phyloP scores from a whole-genome alignment of 2,113 vertebrate species.

The Forbesichthys agassizii region DNA sequence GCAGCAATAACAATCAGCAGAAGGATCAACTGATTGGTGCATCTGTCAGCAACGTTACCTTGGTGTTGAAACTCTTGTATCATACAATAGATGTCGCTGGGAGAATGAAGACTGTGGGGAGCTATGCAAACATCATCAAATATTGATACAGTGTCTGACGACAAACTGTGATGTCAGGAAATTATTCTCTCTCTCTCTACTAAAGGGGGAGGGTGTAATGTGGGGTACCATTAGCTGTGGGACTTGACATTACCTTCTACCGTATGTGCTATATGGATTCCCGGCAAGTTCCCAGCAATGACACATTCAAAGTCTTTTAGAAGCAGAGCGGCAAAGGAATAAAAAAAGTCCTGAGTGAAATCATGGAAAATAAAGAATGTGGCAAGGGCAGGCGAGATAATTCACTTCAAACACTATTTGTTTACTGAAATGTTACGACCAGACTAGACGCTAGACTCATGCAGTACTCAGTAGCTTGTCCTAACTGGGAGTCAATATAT shows the following conservation, averaged over 20 bases:
- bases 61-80: slow-evolving; percentile 34
- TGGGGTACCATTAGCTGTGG: slow-evolving; percentile 33
- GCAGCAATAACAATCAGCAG: slow-evolving; percentile 52
- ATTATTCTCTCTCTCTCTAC: slow-evolving; percentile 36
- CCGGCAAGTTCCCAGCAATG: slow-evolving; percentile 34
- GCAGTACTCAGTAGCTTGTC: neutral
- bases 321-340: slow-evolving; percentile 14
- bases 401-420: neutral
- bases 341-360: neutral
- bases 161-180: slow-evolving; percentile 40
- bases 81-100: slow-evolving; percentile 35
- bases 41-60: slow-evolving; percentile 33
- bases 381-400: slow-evolving; percentile 14
- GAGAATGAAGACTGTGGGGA: slow-evolving; percentile 53
- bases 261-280: slow-evolving; percentile 43
- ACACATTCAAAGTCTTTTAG: slow-evolving; percentile 30
- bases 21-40: slow-evolving; percentile 51
- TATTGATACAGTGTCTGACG: slow-evolving; percentile 37
- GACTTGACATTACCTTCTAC: slow-evolving; percentile 35
- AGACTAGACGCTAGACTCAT: neutral
- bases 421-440: too few relatives aligned
- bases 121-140: slow-evolving; percentile 38
- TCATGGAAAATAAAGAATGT: slow-evolving; percentile 4
- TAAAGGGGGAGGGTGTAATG: slow-evolving; percentile 29
- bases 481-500: too few relatives aligned